Conservation (phyloP, 2,888 invertebrate genomes). For the Seira musarum region DNA sequence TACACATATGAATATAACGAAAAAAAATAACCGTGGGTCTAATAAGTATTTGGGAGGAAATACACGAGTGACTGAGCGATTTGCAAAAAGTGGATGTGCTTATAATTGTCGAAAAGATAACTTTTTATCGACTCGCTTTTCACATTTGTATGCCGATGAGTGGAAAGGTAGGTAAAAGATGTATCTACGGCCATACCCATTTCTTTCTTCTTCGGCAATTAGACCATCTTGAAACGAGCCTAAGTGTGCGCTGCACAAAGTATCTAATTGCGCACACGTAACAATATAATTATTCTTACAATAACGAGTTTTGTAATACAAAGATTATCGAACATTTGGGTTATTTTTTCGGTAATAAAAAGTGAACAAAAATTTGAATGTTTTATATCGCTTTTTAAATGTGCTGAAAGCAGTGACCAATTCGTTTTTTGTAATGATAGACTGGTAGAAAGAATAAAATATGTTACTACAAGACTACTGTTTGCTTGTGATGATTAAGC, state of each 20-base stretch:
- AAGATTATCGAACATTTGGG: constrained; percentile 30
- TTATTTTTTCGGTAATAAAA: not conserved
- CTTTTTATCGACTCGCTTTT: not conserved
- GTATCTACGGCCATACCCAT: not conserved
- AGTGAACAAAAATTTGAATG: too few relatives aligned
- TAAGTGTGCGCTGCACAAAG: not conserved
- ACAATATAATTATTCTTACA: constrained; percentile 23
- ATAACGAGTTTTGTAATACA: not conserved
- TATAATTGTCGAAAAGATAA: not conserved
- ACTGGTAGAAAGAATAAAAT: too few relatives aligned
- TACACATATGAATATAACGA: not conserved
- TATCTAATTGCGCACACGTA: not conserved
- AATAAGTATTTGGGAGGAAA: too few relatives aligned
- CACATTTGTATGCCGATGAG: not conserved
- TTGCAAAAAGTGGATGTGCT: not conserved
- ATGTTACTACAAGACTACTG: too few relatives aligned
- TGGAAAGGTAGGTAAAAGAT: too few relatives aligned
- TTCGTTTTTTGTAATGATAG: too few relatives aligned
- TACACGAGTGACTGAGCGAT: not conserved
- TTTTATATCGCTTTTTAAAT: too few relatives aligned
- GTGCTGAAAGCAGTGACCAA: too few relatives aligned
- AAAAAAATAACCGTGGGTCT: too few relatives aligned
- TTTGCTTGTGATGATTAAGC: too few relatives aligned
- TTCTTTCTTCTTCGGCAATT: constrained; percentile 31
- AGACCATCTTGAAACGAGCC: constrained; percentile 10